Percentiles rank a stretch among this genome's conserved stretches.
These are phyloP conservation scores for Anthopleura sola DNA, from an alignment of 64 coral and sea anemone genomes.

Conservation along the genomic window DNA sequence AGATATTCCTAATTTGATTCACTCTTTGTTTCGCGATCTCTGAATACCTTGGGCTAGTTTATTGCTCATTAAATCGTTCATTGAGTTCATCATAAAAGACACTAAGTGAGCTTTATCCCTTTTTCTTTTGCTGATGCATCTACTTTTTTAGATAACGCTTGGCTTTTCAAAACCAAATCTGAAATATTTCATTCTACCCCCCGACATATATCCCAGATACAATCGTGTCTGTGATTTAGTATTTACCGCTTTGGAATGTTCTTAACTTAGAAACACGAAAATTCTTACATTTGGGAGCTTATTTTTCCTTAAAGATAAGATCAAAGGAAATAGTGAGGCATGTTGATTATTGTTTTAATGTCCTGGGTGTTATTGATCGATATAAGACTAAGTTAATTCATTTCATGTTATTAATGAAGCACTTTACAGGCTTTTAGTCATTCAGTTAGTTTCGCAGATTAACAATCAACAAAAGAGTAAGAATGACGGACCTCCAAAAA, in stretches of 20 bases:
- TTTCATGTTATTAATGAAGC: background rate
- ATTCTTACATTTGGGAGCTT: background rate
- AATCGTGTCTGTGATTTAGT: no score
- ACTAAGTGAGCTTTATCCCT: background rate
- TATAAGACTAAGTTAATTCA: background rate
- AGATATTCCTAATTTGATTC: background rate
- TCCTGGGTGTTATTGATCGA: background rate
- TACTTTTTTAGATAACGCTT: background rate
- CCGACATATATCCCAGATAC: no score
- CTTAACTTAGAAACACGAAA: background rate
- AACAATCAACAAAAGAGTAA: background rate
- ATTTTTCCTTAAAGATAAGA: background rate
- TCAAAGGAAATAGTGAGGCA: background rate
- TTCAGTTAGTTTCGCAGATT: background rate
- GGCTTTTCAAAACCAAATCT: background rate
- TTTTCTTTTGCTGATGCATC: background rate
- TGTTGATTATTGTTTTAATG: background rate
- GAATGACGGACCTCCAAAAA: background rate
- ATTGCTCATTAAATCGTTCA: background rate
- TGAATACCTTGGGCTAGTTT: background rate
- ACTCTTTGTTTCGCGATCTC: background rate
- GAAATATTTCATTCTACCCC: no score
- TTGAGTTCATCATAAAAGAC: background rate
- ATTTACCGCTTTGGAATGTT: no score
- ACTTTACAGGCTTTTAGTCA: background rate